A percentile compares a stretch with the other conserved stretches of the same genome.
Evolutionary conservation across 2,888 invertebrate species (phyloP).

Genomic region (Steromphala cineraria): DNA sequence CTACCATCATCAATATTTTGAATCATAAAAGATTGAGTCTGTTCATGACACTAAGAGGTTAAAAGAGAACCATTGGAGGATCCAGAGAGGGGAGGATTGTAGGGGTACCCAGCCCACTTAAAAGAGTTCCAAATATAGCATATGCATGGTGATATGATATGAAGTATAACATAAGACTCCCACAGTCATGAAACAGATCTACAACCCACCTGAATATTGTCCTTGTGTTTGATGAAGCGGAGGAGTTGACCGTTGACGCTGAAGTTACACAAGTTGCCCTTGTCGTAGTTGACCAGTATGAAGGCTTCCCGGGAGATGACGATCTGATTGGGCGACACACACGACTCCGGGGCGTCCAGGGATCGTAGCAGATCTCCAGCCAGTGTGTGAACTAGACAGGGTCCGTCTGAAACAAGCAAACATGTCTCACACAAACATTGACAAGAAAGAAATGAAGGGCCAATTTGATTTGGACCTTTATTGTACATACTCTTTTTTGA

Average conservation of each 20-base stretch:
- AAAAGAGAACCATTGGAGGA: too few relatives aligned
- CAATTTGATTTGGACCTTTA: too few relatives aligned
- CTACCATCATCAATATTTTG: too few relatives aligned
- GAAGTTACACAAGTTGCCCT: slow-evolving; percentile 93
- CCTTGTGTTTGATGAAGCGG: slow-evolving; percentile 93
- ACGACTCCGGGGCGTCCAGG: slow-evolving; percentile 84
- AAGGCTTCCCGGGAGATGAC: slow-evolving; percentile 97
- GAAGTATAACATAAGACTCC: too few relatives aligned
- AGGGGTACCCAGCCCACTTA: too few relatives aligned
- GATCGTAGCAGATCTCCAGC: slow-evolving; percentile 96
- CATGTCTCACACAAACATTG: not conserved
- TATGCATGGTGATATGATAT: too few relatives aligned
- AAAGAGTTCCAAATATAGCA: too few relatives aligned
- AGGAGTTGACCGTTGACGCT: slow-evolving; percentile 94
- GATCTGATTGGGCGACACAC: slow-evolving; percentile 87
- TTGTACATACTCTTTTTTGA: too few relatives aligned
- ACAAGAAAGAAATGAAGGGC: not conserved
- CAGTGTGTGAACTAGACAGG: slow-evolving; percentile 97
- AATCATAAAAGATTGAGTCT: too few relatives aligned
- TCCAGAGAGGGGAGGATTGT: too few relatives aligned
- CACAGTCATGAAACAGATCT: too few relatives aligned
- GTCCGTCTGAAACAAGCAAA: slow-evolving; percentile 84
- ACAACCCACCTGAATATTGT: slow-evolving; percentile 89
- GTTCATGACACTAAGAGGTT: too few relatives aligned
- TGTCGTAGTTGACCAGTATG: slow-evolving; percentile 93